phyloP scores from a whole-genome alignment of 2,797 vertebrate species.

The Phataginus tricuspis region DNA sequence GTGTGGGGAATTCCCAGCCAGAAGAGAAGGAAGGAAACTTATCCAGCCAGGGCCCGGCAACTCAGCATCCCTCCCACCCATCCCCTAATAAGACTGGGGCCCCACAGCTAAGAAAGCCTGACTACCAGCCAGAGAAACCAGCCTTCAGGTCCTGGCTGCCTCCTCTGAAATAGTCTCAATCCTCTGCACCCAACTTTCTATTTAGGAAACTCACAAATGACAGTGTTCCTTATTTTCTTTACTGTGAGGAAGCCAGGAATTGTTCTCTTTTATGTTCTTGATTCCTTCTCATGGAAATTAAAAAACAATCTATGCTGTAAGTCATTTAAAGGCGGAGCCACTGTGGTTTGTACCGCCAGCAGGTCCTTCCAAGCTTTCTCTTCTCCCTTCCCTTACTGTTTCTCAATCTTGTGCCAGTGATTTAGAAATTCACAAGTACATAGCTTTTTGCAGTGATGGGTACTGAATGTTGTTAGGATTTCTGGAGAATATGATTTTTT shows the following conservation, averaged over 20 bases:
- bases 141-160: not conserved
- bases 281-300: constrained; percentile 22
- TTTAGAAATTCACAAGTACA: constrained; percentile 25
- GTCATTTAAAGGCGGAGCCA: not conserved
- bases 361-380: not conserved
- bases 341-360: not conserved
- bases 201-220: constrained; percentile 4
- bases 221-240: not conserved
- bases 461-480: not conserved
- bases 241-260: not conserved
- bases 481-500: not conserved
- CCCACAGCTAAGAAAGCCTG: not conserved
- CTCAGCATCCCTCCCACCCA: not conserved
- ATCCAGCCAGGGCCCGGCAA: fast-evolving
- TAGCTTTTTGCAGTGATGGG: not conserved
- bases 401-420: not conserved
- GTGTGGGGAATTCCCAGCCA: not conserved
- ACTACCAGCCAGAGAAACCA: not conserved
- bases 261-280: not conserved
- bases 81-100: not conserved
- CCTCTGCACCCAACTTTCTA: not conserved
- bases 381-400: not conserved
- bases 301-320: not conserved
- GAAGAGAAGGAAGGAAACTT: not conserved
- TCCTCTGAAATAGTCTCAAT: not conserved